Evolutionary conservation across 2,888 invertebrate species (phyloP).

Genomic region (Ornithoptera alexandrae): DNA sequence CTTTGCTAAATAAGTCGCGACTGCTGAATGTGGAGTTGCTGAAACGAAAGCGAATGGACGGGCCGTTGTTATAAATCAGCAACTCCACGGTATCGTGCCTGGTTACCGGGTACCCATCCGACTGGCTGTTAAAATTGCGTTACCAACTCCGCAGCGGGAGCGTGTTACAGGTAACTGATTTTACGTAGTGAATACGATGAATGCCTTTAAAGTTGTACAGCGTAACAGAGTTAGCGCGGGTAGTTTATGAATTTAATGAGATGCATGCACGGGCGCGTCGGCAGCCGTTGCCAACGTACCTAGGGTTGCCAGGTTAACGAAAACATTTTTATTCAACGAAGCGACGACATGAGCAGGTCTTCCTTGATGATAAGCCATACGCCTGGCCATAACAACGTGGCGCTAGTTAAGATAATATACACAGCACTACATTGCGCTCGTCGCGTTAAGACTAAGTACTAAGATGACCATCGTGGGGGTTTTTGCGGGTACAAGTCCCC

Average conservation of each 20-base stretch:
- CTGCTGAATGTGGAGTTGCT: neutral
- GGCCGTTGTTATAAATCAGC: conserved; percentile 12
- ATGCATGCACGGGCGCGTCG: conserved; percentile 33
- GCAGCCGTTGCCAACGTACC: neutral
- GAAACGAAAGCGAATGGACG: neutral
- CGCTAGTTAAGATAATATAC: too few species aligned
- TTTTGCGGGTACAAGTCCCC: too few species aligned
- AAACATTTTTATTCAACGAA: too few species aligned
- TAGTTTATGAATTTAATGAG: conserved; percentile 39
- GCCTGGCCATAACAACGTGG: too few species aligned
- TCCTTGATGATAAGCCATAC: too few species aligned
- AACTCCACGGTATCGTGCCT: neutral
- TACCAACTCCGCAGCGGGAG: conserved; percentile 22
- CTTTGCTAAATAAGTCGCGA: too few species aligned
- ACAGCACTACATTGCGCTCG: too few species aligned
- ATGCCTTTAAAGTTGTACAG: conserved; percentile 26
- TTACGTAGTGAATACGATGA: conserved; percentile 29
- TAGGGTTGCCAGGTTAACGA: neutral
- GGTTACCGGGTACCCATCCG: neutral
- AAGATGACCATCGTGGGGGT: too few species aligned
- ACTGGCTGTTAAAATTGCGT: conserved; percentile 25
- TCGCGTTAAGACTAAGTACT: too few species aligned
- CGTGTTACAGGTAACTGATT: conserved; percentile 30
- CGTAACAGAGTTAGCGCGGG: conserved; percentile 25
- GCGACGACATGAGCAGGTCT: too few species aligned